Percentiles rank a stretch among this genome's conserved stretches.
Conservation (phyloP, 2,113 vertebrate genomes). For the Gnathonemus echidnorhynchus region DNA sequence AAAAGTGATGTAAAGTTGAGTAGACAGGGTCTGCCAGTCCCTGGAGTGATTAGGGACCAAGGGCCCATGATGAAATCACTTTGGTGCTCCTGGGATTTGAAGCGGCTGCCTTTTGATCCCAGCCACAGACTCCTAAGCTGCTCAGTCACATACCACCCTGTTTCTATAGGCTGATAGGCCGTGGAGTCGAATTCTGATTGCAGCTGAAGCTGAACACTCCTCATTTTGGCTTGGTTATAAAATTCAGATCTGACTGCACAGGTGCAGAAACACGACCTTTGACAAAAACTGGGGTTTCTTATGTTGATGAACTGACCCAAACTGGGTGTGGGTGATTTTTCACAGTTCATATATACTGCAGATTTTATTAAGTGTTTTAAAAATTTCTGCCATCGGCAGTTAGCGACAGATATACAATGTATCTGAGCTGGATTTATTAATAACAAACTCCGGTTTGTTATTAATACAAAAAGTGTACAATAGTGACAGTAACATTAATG, state of each 20-base stretch:
- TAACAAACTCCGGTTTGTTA: neutral
- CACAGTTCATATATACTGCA: neutral
- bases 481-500: neutral
- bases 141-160: neutral
- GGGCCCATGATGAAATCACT: neutral
- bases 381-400: neutral
- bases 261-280: neutral
- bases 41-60: neutral
- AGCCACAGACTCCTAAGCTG: neutral
- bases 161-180: neutral
- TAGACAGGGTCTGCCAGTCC: neutral
- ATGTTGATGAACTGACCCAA: neutral
- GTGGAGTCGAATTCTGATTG: neutral
- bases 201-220: neutral
- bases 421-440: neutral
- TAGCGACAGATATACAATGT: neutral
- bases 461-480: neutral
- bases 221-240: neutral
- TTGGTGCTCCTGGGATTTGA: neutral
- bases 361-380: constrained; percentile 1
- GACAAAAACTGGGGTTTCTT: neutral
- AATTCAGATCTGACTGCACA: neutral
- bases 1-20: neutral
- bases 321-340: neutral
- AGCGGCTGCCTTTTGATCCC: neutral